Base-by-base conservation (phyloP, 1,140 invertebrate genomes). In the Metopolophium dirhodum region DNA sequence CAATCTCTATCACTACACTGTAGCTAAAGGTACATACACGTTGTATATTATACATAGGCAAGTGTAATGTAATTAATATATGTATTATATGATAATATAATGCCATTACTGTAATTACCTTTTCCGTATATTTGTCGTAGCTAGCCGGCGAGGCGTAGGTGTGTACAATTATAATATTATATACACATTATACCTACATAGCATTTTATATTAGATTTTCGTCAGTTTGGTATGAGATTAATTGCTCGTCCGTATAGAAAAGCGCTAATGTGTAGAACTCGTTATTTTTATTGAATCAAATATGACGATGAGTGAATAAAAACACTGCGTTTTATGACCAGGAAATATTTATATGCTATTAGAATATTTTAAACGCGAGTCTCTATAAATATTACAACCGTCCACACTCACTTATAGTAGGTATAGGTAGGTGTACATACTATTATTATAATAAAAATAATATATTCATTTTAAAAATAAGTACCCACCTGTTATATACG, bases 301-400 rank as follows among this genome's bases (percentile, higher is more conserved):
- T 87, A 87, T 49, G 45, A n/a, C 41, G 45, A 26, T 18, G 85
- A 18, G 49, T 51, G 49, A 51, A 88, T 51, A 51, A 35, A n/a
- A 51, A 88, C 47, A 51, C 14, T n/a, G 49, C 20, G n/a, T 49
- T 88, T 88, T 88, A 88, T 49, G 87, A 54, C 87, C 87, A 35
- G 87, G 87, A 88, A 51, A 51, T 51, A 51, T 88, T 88, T 88
- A n/a, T 51, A 86, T n/a, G 85, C 45, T 30, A 49, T 88, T 88
- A 22, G 30, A 51, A 88, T 85, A 41, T 88, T 88, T 88, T 88
- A 22, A 47, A 51, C 47, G 23, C 41, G 83, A 30, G 23, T 47
- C 83, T 47, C 23, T 41, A 41, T 37, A 41, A 41, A 83, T 83
- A 83, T 41, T 83, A 37, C 37, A 37, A 83, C 61, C 61, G 14